These are phyloP conservation scores for Thyatira batis DNA, from an alignment of 2,888 invertebrate genomes.

Conservation along the genomic window DNA sequence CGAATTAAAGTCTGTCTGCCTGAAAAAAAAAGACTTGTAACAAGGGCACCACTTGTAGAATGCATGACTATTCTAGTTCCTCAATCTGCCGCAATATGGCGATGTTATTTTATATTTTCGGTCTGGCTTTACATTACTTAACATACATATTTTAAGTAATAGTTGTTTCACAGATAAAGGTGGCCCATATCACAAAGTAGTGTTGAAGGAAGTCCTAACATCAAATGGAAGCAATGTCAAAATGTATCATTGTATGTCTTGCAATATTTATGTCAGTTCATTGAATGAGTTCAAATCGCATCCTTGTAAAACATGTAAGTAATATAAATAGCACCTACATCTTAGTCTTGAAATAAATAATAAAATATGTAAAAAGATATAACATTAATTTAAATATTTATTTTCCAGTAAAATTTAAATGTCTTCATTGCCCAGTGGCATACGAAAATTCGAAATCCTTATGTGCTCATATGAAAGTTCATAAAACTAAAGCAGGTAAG, in stretches of 20 bases:
- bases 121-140: no score
- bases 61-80: no score
- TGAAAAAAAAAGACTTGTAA: no score
- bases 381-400: conserved; percentile 9
- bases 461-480: conserved; percentile 83
- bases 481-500: conserved; percentile 64
- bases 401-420: conserved; percentile 70
- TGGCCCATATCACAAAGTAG: conserved; percentile 60
- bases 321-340: no score
- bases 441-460: conserved; percentile 81
- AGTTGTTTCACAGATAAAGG: conserved; percentile 41
- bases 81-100: no score
- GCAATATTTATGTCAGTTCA: conserved; percentile 52
- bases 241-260: conserved; percentile 63
- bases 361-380: neutral
- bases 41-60: no score
- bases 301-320: conserved; percentile 67
- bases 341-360: neutral
- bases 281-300: conserved; percentile 59
- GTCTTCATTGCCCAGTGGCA: conserved; percentile 71
- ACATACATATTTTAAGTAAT: no score
- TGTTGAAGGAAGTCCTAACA: conserved; percentile 54
- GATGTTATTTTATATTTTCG: no score
- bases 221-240: conserved; percentile 46
- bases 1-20: no score